These are phyloP conservation scores for Micromussa lordhowensis DNA, from an alignment of 92 coral and sea anemone species.

Conservation along the genomic window DNA sequence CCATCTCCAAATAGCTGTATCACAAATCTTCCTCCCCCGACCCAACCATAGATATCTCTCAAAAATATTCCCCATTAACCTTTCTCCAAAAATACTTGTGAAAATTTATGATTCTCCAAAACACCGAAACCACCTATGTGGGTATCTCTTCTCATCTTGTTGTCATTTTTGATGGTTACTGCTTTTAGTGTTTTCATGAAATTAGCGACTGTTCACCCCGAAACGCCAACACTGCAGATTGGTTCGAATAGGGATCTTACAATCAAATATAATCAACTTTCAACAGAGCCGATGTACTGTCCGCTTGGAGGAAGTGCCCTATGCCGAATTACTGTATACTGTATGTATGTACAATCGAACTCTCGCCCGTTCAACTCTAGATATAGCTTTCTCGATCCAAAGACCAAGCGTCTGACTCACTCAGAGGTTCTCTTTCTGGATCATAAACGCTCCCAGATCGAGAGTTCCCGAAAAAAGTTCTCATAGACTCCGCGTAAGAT, in stretches of 20 bases:
- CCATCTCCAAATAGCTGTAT: background rate
- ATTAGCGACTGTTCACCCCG: background rate
- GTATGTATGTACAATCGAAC: background rate
- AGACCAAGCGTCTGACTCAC: background rate
- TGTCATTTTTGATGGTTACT: too few species aligned
- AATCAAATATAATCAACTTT: background rate
- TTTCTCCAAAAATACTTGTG: background rate
- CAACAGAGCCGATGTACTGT: background rate
- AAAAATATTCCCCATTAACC: background rate
- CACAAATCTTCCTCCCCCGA: background rate
- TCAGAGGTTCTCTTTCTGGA: constrained; percentile 16
- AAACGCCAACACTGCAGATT: background rate
- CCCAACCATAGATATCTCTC: background rate
- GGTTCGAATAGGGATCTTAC: background rate
- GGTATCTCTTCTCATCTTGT: background rate
- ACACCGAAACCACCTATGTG: background rate
- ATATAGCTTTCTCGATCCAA: background rate
- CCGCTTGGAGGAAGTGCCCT: background rate
- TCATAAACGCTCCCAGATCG: background rate
- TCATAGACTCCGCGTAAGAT: constrained; percentile 36
- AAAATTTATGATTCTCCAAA: background rate
- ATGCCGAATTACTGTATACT: background rate
- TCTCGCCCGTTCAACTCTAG: background rate
- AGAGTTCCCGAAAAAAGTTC: constrained; percentile 19
- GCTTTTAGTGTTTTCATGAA: background rate